Evolutionary conservation across 2,888 invertebrate species (phyloP).

Genomic region (Hirtodrosophila cameraria): DNA sequence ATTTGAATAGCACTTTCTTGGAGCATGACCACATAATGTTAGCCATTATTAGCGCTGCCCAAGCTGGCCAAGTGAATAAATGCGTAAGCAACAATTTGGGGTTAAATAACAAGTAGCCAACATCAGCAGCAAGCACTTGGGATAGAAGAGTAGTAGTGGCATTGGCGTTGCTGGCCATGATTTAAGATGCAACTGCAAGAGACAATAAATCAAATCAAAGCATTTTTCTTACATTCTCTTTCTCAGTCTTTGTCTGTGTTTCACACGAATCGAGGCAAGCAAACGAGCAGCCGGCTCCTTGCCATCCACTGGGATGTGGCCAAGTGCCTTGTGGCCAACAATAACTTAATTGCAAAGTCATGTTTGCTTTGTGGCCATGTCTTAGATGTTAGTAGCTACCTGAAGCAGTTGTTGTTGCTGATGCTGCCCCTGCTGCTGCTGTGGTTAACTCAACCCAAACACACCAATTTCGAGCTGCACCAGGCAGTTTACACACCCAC

Average conservation of each 20-base stretch:
- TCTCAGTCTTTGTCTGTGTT: background rate
- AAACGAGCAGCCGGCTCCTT: constrained; percentile 5
- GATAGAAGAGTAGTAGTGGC: no score
- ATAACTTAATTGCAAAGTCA: constrained; percentile 82
- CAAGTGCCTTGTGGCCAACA: constrained; percentile 58
- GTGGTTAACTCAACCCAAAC: constrained; percentile 38
- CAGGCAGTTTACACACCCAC: constrained; percentile 10
- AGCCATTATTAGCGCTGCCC: constrained; percentile 39
- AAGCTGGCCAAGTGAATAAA: constrained; percentile 34
- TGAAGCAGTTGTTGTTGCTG: constrained; percentile 47
- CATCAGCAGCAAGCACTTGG: constrained; percentile 13
- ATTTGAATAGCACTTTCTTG: constrained; percentile 57
- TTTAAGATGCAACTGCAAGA: constrained; percentile 66
- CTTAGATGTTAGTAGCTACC: constrained; percentile 50
- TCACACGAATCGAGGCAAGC: background rate
- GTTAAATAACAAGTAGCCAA: constrained; percentile 50
- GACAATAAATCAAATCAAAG: constrained; percentile 68
- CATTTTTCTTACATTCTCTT: constrained; percentile 41
- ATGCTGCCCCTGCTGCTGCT: constrained; percentile 13
- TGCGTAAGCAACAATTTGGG: constrained; percentile 60
- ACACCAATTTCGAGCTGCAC: constrained; percentile 24
- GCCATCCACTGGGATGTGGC: constrained; percentile 26
- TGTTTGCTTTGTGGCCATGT: constrained; percentile 69
- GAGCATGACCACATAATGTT: constrained; percentile 36
- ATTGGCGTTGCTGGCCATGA: constrained; percentile 34